A percentile compares a stretch with the other conserved stretches of the same genome.
Conservation (phyloP, 2,113 vertebrate species). For the Brachypteracias leptosomus region DNA sequence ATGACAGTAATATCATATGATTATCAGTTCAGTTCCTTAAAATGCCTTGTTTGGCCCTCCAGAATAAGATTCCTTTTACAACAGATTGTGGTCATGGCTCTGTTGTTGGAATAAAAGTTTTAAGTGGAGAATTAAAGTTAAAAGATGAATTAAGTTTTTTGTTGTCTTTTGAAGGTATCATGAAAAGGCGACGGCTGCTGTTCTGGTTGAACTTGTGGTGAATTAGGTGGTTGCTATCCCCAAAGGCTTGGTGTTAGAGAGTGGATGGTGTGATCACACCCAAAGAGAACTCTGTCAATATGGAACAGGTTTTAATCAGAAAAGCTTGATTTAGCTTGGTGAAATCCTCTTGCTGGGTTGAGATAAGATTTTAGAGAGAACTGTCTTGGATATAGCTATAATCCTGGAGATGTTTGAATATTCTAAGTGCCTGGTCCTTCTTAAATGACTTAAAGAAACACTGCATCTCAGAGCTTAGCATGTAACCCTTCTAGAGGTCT, state of each 20-base stretch:
- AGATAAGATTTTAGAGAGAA: background rate
- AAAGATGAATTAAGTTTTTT: background rate
- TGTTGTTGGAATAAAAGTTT: background rate
- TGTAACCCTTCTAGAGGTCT: background rate
- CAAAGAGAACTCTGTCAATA: background rate
- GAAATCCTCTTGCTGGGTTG: background rate
- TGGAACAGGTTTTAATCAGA: background rate
- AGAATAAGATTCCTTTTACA: background rate
- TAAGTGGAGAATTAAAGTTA: background rate
- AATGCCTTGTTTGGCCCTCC: background rate
- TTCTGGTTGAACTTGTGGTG: background rate
- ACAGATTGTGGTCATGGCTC: background rate
- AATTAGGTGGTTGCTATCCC: background rate
- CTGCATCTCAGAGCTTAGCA: background rate
- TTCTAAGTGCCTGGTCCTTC: background rate
- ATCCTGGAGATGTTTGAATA: background rate
- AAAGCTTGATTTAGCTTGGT: background rate
- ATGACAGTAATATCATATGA: background rate
- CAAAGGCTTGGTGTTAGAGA: background rate
- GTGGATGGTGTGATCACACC: background rate
- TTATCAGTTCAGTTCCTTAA: background rate
- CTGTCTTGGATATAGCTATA: background rate
- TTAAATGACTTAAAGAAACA: background rate
- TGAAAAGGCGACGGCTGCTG: background rate
- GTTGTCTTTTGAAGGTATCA: background rate